Evolutionary conservation across 1,140 invertebrate species (phyloP), one percentile per base, ranked within the genome.

Genomic region (Nilaparvata lugens): DNA sequence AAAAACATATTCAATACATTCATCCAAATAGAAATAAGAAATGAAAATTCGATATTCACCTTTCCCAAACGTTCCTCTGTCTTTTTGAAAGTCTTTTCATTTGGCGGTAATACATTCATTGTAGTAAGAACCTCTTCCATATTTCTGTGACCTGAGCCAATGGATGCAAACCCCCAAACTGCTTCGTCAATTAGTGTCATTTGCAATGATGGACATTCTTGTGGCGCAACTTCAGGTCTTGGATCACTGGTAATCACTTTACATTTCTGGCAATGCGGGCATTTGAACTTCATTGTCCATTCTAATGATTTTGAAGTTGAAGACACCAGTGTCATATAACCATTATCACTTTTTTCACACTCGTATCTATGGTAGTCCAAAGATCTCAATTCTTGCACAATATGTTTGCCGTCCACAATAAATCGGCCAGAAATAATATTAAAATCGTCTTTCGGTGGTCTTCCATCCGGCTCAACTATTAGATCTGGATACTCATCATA

Each of bases 121-220:
- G 54, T 31, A 7, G 54, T 31, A 14, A 56, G 16, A 56, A 56
- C 54, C 31, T 56, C 54, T 56, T 56, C 54, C 54, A 56, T 56
- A 38, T 56, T 56, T 56, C 54, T 56, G 54, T 56, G 54, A 25
- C 54, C 54, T 56, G 54, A 56, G 11, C 54, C 54, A 28, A 56
- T 56, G 23, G 54, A 56, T 28, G 54, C 23, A 38, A 56, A 56
- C 31, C 54, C 54, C 54, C 54, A 56, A 56, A 56, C 54, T 38
- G 54, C 54, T 38, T 56, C 7, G 54, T 56, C 54, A 31, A 38
- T 25, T 31, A 56, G 54, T 28, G 54, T 31, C 54, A 56, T 28
- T 5, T 28, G 54, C 38, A 38, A 31, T 56, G 54, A 35, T 16
- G 54, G 31, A 35, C 4, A 14, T 38, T 14, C 7, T 53, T 53